Evolutionary conservation across 2,113 vertebrate genomes (phyloP), one percentile per base, ranked within the genome.

Genomic region (Columba janthina): DNA sequence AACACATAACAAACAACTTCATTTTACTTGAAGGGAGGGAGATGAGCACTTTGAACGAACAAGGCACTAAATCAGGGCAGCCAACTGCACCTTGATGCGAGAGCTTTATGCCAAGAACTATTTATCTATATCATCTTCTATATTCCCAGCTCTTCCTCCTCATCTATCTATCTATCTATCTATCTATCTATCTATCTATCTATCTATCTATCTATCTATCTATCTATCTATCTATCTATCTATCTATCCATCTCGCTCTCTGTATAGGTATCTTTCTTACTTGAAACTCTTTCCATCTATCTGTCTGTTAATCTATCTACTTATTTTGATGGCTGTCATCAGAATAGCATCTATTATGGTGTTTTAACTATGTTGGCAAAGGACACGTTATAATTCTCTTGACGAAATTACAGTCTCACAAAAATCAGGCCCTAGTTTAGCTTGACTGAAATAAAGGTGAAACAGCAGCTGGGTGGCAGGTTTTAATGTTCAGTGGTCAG

Each of bases 221-320:
- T 95, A 89, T 93, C 96, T 92, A 81, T 89, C 91, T 95, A 89
- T 93, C 96, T 92, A 81, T 89, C 91, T 95, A 89, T 93, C 96
- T 92, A 89, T 96, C 85, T 84, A 31, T 88, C 44, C 44, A 46
- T 50, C 78, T 91, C 73, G 21, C 67, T 86, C 78, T 77, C 70
- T 31, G 10, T 46, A 64, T 21, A 15, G 11, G 38, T 61, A 58
- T 76, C 64, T 94, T 94, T 38, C 69, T 77, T 61, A 90, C 92
- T 97, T 92, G 90, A 94, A 64, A 81, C 67, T 88, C 72, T 56
- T 74, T 90, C 89, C 91, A 54, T 79, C 62, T 95, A 76, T 96
- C 89, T 94, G 54, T 78, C 61, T 74, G 72, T 85, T 89, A 90
- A 94, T 95, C 93, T 94, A 48, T 46, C 90, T 90, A 51, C 86